These are phyloP conservation scores for Trichomalopsis sarcophagae DNA, from an alignment of 1,140 invertebrate species.

Conservation along the genomic window DNA sequence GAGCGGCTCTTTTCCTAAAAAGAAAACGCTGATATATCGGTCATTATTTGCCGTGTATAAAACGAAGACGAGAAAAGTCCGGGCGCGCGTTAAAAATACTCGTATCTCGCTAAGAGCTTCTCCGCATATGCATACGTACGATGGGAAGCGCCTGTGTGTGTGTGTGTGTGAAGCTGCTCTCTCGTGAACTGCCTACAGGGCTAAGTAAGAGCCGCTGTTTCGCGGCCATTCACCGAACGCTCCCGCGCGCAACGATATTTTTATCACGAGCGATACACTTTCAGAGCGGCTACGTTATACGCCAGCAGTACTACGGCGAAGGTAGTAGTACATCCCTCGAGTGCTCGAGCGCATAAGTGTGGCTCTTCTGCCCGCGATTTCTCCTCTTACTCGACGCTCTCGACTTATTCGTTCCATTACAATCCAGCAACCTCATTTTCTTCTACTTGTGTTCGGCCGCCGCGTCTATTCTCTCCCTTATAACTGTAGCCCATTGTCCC, in stretches of 20 bases:
- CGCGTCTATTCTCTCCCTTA: not conserved
- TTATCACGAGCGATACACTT: conserved; percentile 17
- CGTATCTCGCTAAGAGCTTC: conserved; percentile 1
- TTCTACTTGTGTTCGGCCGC: conserved; percentile 34
- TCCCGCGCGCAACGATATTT: not conserved
- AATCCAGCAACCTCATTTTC: conserved; percentile 27
- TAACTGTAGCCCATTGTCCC: conserved; percentile 35
- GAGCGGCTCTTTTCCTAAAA: not conserved
- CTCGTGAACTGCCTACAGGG: not conserved
- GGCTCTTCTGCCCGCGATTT: not conserved
- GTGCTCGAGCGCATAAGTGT: no score
- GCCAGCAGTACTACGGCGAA: no score
- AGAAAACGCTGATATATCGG: not conserved
- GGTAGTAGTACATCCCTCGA: no score
- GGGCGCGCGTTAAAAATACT: no score
- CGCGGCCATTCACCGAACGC: not conserved
- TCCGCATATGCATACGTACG: no score
- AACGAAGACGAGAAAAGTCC: conserved; percentile 23
- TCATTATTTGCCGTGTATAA: not conserved
- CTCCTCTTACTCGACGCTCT: not conserved
- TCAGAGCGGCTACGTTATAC: not conserved
- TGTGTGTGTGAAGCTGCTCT: no score
- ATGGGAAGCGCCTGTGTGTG: no score
- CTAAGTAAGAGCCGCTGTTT: not conserved
- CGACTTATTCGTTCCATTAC: conserved; percentile 11